Evolutionary conservation across 1,140 invertebrate species (phyloP).

Genomic region (Drosophila elegans): DNA sequence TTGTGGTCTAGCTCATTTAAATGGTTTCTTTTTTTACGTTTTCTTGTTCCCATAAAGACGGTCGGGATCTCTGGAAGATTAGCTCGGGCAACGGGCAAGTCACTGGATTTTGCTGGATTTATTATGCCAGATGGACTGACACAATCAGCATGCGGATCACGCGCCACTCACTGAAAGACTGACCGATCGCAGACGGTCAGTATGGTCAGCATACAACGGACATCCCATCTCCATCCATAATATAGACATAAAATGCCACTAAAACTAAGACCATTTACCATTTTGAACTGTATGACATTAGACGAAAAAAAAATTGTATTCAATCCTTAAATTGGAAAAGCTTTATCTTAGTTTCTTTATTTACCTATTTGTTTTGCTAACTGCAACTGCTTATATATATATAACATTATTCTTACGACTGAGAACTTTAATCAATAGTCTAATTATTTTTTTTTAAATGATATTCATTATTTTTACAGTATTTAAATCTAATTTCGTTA

Average conservation of each 20-base stretch:
- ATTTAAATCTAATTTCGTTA: no score
- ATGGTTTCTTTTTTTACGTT: conserved; percentile 56
- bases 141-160: conserved; percentile 61
- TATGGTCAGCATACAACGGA: conserved; percentile 22
- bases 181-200: not conserved
- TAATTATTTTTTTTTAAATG: no score
- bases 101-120: conserved; percentile 67
- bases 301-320: no score
- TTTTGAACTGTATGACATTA: no score
- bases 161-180: conserved; percentile 39
- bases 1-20: conserved; percentile 49
- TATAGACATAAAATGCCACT: conserved; percentile 7
- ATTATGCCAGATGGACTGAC: conserved; percentile 48
- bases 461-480: no score
- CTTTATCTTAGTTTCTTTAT: no score
- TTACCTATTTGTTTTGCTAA: no score
- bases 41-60: conserved; percentile 45
- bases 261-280: no score
- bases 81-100: conserved; percentile 55
- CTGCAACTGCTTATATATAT: no score
- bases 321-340: no score
- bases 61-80: conserved; percentile 62
- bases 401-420: no score
- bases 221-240: conserved; percentile 27
- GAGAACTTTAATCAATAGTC: no score